A percentile compares a stretch with the other conserved stretches of the same genome.
These are phyloP conservation scores for Phylloscopus trochiloides DNA, from an alignment of 2,113 vertebrate species.

Conservation along the genomic window DNA sequence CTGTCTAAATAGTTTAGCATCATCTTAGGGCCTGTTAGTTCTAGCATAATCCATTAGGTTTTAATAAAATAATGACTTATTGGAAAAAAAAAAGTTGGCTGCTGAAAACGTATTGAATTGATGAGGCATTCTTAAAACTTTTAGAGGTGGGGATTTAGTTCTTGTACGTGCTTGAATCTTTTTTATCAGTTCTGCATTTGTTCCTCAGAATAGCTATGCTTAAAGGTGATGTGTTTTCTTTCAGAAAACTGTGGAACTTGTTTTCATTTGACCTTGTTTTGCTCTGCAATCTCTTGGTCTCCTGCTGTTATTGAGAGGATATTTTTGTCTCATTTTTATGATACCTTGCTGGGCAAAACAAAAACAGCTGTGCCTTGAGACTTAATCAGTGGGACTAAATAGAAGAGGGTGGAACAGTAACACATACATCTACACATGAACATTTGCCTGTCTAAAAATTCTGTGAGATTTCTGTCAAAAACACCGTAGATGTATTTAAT, in stretches of 20 bases:
- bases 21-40: not conserved
- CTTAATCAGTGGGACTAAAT: not conserved
- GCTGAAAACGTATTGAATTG: not conserved
- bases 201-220: not conserved
- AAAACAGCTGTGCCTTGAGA: not conserved
- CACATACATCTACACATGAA: not conserved
- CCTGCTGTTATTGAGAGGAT: not conserved
- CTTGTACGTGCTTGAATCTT: not conserved
- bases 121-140: conserved; percentile 4
- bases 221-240: not conserved
- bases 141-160: not conserved
- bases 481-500: not conserved
- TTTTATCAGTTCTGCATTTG: not conserved
- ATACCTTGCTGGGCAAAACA: conserved; percentile 7
- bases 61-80: conserved; percentile 11
- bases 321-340: not conserved
- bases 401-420: not conserved
- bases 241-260: not conserved
- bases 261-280: not conserved
- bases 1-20: conserved; percentile 37
- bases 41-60: conserved; percentile 18
- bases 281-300: not conserved
- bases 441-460: not conserved
- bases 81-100: conserved; percentile 1
- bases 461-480: not conserved